Evolutionary conservation across 2,113 vertebrate genomes (phyloP).

Genomic region (Anser brachyrhynchus): DNA sequence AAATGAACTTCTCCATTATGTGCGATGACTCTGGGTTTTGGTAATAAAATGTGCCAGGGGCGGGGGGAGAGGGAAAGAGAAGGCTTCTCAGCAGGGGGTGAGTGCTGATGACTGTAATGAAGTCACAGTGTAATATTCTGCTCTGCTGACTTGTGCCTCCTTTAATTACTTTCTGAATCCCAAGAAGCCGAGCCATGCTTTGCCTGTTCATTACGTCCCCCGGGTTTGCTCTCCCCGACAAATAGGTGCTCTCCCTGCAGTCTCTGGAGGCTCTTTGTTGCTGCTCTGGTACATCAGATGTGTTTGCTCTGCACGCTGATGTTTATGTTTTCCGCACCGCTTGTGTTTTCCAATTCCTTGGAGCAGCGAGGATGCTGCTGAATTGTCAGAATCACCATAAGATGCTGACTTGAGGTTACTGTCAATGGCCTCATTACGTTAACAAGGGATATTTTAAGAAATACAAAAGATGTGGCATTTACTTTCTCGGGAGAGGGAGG

Average conservation of each 20-base stretch:
- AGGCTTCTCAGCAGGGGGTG: not conserved
- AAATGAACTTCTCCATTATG: slow-evolving; percentile 28
- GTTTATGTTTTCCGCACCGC: slow-evolving; percentile 47
- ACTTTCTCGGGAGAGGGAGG: not conserved
- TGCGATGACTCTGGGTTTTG: not conserved
- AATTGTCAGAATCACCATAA: slow-evolving; percentile 18
- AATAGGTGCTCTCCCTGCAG: slow-evolving; percentile 9
- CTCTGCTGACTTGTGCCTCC: slow-evolving; percentile 58
- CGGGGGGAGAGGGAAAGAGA: not conserved
- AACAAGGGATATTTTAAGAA: slow-evolving; percentile 57
- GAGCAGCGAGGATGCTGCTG: slow-evolving; percentile 55
- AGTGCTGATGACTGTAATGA: slow-evolving; percentile 6
- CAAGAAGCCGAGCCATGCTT: not conserved
- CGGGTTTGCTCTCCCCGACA: not conserved
- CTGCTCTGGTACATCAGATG: slow-evolving; percentile 31
- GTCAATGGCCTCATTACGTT: slow-evolving; percentile 52
- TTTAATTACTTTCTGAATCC: slow-evolving; percentile 48
- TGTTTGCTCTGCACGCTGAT: slow-evolving; percentile 33
- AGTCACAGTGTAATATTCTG: not conserved
- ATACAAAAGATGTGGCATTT: slow-evolving; percentile 43
- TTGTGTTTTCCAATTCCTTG: slow-evolving; percentile 53
- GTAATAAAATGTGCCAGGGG: not conserved
- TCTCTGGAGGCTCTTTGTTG: slow-evolving; percentile 36
- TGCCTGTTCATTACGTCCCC: slow-evolving; percentile 11
- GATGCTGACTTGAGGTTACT: slow-evolving; percentile 54